Conservation (phyloP, 2,888 invertebrate species). For the Cantharis rufa region DNA sequence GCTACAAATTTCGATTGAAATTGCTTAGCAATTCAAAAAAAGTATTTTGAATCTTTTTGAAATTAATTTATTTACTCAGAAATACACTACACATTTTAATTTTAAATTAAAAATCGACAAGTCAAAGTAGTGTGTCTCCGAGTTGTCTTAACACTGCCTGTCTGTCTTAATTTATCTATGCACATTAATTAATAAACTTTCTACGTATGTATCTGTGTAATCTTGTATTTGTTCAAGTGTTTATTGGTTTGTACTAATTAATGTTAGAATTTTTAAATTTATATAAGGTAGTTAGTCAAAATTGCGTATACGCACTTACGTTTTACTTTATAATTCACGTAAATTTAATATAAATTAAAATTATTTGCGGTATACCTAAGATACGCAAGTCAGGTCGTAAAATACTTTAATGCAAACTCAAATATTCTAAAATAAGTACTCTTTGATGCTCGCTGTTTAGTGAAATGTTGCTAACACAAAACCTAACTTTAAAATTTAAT, state of each 20-base stretch:
- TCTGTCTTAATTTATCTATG: too few relatives aligned
- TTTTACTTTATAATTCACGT: background rate
- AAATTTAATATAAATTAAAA: background rate
- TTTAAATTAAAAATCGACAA: too few relatives aligned
- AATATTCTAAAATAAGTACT: background rate
- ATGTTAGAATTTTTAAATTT: background rate
- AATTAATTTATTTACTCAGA: too few relatives aligned
- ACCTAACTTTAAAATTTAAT: background rate
- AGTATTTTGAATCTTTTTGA: too few relatives aligned
- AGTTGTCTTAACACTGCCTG: too few relatives aligned
- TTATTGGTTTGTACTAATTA: background rate
- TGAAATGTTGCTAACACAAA: background rate
- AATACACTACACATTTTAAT: too few relatives aligned
- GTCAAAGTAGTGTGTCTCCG: too few relatives aligned
- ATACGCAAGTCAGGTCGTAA: background rate
- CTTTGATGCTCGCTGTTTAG: background rate
- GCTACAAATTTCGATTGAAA: too few relatives aligned
- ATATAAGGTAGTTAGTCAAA: background rate
- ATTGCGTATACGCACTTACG: background rate
- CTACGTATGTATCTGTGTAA: background rate
- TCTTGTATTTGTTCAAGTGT: background rate
- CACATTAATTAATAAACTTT: background rate
- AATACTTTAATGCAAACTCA: background rate
- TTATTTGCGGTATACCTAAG: background rate
- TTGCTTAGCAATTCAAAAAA: too few relatives aligned